These are phyloP conservation scores for Gasterosteus nipponicus DNA, from an alignment of 2,113 vertebrate species.

Conservation along the genomic window DNA sequence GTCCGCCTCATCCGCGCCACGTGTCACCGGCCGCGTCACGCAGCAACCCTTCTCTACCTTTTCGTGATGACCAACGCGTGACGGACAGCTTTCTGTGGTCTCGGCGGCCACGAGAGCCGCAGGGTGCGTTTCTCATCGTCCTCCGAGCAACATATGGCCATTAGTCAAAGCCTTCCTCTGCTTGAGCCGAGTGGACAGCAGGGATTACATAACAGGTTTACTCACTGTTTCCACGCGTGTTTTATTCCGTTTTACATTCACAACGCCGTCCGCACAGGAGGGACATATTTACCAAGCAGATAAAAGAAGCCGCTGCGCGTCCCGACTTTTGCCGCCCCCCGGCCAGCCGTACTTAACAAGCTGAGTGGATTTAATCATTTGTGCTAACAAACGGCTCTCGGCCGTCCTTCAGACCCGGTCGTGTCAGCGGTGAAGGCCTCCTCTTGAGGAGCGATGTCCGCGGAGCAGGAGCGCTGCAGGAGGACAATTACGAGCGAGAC, in stretches of 20 bases:
- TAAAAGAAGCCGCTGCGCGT: not conserved
- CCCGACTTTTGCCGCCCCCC: conserved; percentile 25
- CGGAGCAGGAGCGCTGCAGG: not conserved
- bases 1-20: conserved; percentile 51
- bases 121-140: conserved; percentile 49
- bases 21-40: conserved; percentile 31
- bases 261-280: not conserved
- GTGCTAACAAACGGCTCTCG: conserved; percentile 44
- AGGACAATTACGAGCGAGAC: not conserved
- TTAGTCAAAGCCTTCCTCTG: conserved; percentile 49
- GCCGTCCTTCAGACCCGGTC: not conserved
- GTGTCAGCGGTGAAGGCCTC: not conserved
- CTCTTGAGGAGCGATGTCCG: not conserved
- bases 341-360: conserved; percentile 38
- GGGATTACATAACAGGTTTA: conserved; percentile 57
- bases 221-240: conserved; percentile 36
- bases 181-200: conserved; percentile 56
- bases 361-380: conserved; percentile 47
- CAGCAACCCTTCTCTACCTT: conserved; percentile 10
- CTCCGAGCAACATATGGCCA: conserved; percentile 67
- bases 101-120: conserved; percentile 19
- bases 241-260: conserved; percentile 21
- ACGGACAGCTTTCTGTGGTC: conserved; percentile 5
- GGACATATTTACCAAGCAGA: conserved; percentile 12
- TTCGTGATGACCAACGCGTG: not conserved